Evolutionary conservation across 2,888 invertebrate genomes (phyloP).

Genomic region (Melangyna quadrimaculata): DNA sequence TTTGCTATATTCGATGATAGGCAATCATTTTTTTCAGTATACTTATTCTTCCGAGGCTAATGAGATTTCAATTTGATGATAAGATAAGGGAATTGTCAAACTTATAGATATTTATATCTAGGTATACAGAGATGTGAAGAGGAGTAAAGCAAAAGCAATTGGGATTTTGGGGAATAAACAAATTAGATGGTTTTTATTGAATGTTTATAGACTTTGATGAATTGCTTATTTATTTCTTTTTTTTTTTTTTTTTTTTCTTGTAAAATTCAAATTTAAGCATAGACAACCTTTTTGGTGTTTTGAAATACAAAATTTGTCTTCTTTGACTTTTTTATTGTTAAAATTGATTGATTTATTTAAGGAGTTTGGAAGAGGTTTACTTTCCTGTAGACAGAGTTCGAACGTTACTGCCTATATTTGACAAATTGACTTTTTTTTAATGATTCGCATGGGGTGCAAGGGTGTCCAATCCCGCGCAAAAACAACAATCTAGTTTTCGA

Average conservation of each 20-base stretch:
- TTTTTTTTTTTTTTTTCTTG: not conserved
- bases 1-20: constrained; percentile 40
- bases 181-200: constrained; percentile 35
- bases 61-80: constrained; percentile 70
- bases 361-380: not conserved
- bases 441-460: no score
- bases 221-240: constrained; percentile 1
- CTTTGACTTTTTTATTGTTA: not conserved
- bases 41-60: constrained; percentile 34
- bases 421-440: no score
- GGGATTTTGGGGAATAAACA: constrained; percentile 7
- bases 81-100: constrained; percentile 63
- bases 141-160: not conserved
- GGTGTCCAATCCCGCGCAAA: no score
- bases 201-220: constrained; percentile 3
- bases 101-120: not conserved
- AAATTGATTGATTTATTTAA: constrained; percentile 18
- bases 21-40: constrained; percentile 29
- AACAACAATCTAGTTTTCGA: no score
- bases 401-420: no score
- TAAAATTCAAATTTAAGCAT: not conserved
- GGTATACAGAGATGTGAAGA: not conserved
- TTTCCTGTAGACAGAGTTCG: not conserved
- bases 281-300: constrained; percentile 14
- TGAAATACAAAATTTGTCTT: not conserved